These are phyloP conservation scores for Odobenus rosmarus DNA, from an alignment of 2,113 vertebrate genomes.

Conservation along the genomic window DNA sequence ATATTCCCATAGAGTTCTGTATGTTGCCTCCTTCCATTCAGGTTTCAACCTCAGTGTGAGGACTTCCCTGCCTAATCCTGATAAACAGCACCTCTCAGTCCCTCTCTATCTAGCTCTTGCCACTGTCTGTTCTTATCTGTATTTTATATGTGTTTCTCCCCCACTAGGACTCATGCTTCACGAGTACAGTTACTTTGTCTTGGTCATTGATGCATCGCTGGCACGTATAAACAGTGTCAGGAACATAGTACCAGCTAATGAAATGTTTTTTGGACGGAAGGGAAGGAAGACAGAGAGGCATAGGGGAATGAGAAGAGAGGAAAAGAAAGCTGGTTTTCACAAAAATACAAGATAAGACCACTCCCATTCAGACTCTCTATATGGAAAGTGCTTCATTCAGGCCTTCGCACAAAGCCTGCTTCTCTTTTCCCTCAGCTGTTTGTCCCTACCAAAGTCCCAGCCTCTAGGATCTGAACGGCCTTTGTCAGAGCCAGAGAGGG, in stretches of 20 bases:
- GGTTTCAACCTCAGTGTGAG: background rate
- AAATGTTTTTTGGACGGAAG: background rate
- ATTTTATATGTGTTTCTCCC: background rate
- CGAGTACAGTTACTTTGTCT: background rate
- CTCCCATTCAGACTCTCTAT: background rate
- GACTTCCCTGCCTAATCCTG: background rate
- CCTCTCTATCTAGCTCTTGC: background rate
- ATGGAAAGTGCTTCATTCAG: background rate
- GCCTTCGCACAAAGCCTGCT: background rate
- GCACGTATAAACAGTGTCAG: background rate
- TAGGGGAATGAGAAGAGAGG: background rate
- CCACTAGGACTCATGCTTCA: background rate
- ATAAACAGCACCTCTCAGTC: background rate
- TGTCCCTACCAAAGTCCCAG: background rate
- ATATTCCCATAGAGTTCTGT: background rate
- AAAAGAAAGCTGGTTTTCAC: slow-evolving; percentile 1
- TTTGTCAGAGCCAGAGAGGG: background rate
- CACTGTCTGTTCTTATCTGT: background rate
- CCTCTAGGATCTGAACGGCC: background rate
- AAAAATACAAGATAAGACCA: background rate
- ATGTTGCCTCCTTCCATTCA: background rate
- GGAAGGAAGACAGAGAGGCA: background rate
- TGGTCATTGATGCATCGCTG: background rate
- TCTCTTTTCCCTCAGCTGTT: background rate
- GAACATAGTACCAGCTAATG: background rate